These are phyloP conservation scores for Noctua janthina DNA, from an alignment of 2,888 invertebrate species.

Conservation along the genomic window DNA sequence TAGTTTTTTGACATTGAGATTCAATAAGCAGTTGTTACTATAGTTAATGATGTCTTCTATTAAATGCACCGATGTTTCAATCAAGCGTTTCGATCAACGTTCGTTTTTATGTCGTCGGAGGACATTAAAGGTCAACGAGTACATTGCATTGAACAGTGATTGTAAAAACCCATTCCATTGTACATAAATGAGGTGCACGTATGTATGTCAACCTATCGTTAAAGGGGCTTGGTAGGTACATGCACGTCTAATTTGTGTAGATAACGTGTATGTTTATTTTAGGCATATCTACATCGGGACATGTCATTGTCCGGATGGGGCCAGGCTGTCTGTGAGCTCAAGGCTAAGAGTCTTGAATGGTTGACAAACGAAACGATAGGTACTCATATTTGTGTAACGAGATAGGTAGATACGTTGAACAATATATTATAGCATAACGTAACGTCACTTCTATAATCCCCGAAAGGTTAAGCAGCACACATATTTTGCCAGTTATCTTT, in stretches of 20 bases:
- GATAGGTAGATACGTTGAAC: background rate
- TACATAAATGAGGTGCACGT: conserved; percentile 48
- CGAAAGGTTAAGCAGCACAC: background rate
- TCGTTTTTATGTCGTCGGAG: conserved; percentile 44
- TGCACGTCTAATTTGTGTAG: conserved; percentile 55
- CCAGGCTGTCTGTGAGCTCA: conserved; percentile 81
- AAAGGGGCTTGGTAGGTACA: conserved; percentile 49
- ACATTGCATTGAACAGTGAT: conserved; percentile 58
- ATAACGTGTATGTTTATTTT: conserved; percentile 70
- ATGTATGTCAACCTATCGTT: conserved; percentile 29
- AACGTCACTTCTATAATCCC: background rate
- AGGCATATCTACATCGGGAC: conserved; percentile 69
- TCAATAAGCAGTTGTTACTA: conserved; percentile 35
- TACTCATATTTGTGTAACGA: conserved; percentile 21
- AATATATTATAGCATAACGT: background rate
- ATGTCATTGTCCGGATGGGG: conserved; percentile 74
- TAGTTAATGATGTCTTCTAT: conserved; percentile 36
- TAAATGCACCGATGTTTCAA: conserved; percentile 49
- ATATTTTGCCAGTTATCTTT: background rate
- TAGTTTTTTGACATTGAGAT: conserved; percentile 60
- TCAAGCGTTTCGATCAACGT: conserved; percentile 64
- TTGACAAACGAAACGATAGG: conserved; percentile 55
- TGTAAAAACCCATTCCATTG: conserved; percentile 56
- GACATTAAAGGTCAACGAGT: conserved; percentile 68
- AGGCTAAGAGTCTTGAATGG: conserved; percentile 68